A percentile compares a stretch with the other conserved stretches of the same genome.
These are phyloP conservation scores for Eremophila alpestris DNA, from an alignment of 2,797 vertebrate species.

Conservation along the genomic window DNA sequence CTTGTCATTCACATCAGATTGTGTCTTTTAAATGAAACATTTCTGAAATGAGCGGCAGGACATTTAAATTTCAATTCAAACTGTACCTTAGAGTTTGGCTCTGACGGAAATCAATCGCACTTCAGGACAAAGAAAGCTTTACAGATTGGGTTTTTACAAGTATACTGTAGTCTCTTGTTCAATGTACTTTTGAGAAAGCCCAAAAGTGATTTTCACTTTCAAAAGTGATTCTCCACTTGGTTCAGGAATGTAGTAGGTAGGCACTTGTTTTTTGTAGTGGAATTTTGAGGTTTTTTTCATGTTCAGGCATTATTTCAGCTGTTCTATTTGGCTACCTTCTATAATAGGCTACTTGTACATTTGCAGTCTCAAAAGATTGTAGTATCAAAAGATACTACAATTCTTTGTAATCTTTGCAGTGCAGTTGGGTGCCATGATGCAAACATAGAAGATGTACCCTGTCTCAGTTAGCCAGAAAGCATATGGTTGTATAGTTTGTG, in stretches of 20 bases:
- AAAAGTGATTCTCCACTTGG: not conserved
- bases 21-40: slow-evolving; percentile 24
- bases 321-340: not conserved
- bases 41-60: slow-evolving; percentile 43
- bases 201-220: not conserved
- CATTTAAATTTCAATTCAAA: not conserved
- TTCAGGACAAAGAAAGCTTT: slow-evolving; percentile 11
- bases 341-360: not conserved
- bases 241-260: not conserved
- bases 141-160: not conserved
- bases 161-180: not conserved
- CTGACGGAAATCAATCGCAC: not conserved
- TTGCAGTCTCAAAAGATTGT: not conserved
- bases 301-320: not conserved
- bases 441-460: not conserved
- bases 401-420: not conserved
- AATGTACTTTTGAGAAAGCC: not conserved
- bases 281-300: not conserved
- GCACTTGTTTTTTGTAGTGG: not conserved
- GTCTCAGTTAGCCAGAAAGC: not conserved
- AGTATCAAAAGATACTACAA: not conserved
- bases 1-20: slow-evolving; percentile 53
- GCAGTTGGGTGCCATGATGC: not conserved
- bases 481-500: not conserved
- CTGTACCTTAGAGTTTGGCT: not conserved